phyloP scores from a whole-genome alignment of 1,140 invertebrate genomes.

The Macrobrachium rosenbergii region DNA sequence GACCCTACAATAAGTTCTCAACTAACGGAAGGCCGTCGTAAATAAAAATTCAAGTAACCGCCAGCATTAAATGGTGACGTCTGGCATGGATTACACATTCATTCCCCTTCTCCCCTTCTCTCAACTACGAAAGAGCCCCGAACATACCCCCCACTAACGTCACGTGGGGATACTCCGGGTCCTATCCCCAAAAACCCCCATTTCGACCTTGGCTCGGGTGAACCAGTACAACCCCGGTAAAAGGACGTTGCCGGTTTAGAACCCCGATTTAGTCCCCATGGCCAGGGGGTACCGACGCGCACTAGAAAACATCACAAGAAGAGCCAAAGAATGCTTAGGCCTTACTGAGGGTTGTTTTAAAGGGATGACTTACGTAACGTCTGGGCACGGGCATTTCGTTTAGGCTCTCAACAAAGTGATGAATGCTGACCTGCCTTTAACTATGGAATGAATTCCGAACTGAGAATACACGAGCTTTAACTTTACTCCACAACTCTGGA shows the following conservation, averaged over 20 bases:
- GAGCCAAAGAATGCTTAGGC: background rate
- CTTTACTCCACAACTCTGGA: no score
- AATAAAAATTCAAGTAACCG: no score
- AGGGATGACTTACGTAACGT: no score
- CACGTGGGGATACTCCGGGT: no score
- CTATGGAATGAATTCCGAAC: background rate
- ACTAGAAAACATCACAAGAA: background rate
- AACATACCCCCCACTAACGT: background rate
- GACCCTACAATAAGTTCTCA: no score
- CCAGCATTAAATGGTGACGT: background rate
- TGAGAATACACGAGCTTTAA: background rate
- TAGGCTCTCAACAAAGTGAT: no score
- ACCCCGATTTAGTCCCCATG: background rate
- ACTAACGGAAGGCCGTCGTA: no score
- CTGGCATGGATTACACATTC: background rate
- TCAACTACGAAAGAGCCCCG: background rate
- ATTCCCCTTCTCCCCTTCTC: background rate
- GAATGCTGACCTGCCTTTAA: no score
- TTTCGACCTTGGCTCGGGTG: constrained; percentile 19
- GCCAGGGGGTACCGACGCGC: background rate
- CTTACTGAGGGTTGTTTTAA: no score
- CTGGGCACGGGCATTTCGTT: no score
- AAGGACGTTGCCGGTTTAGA: background rate
- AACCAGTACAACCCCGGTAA: constrained; percentile 23
- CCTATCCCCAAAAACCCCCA: background rate